phyloP scores from a whole-genome alignment of 1,140 invertebrate genomes.

The Diplogasteroides magnus region DNA sequence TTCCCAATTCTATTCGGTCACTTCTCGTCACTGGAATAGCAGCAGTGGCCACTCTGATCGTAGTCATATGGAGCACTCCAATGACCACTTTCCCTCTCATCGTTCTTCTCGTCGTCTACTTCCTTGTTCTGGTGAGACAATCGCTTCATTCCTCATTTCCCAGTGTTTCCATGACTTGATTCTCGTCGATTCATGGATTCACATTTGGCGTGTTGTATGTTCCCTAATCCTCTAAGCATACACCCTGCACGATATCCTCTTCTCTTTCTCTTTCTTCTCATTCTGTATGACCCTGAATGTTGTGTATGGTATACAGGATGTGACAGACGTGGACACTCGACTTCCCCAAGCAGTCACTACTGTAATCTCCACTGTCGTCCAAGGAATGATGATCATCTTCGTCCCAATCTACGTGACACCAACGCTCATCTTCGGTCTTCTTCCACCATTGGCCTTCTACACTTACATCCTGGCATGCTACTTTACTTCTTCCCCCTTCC shows the following conservation, averaged over 20 bases:
- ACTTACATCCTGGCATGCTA: slow-evolving; percentile 33
- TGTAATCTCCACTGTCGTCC: slow-evolving; percentile 32
- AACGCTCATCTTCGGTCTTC: slow-evolving; percentile 20
- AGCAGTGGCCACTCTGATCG: slow-evolving; percentile 18
- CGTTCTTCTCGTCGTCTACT: slow-evolving; percentile 16
- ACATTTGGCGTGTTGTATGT: too few species aligned
- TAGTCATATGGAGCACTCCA: slow-evolving; percentile 24
- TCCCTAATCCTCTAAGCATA: too few species aligned
- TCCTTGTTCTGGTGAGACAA: slow-evolving; percentile 22
- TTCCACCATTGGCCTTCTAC: slow-evolving; percentile 26
- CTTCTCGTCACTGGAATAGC: slow-evolving; percentile 17
- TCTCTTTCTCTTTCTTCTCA: too few species aligned
- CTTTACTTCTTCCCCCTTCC: slow-evolving; percentile 2
- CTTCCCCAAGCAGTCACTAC: slow-evolving; percentile 33
- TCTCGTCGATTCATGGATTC: too few species aligned
- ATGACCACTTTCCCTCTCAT: slow-evolving; percentile 6
- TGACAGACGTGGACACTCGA: slow-evolving; percentile 37
- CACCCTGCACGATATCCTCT: too few species aligned
- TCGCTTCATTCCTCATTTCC: not conserved
- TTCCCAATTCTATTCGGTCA: slow-evolving; percentile 18
- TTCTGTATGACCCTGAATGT: too few species aligned
- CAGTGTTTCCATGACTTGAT: too few species aligned
- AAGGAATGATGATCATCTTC: slow-evolving; percentile 36
- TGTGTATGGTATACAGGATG: slow-evolving; percentile 30
- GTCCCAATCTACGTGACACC: slow-evolving; percentile 43